These are phyloP conservation scores for Carassius auratus DNA, from an alignment of 2,113 vertebrate genomes.

Conservation along the genomic window DNA sequence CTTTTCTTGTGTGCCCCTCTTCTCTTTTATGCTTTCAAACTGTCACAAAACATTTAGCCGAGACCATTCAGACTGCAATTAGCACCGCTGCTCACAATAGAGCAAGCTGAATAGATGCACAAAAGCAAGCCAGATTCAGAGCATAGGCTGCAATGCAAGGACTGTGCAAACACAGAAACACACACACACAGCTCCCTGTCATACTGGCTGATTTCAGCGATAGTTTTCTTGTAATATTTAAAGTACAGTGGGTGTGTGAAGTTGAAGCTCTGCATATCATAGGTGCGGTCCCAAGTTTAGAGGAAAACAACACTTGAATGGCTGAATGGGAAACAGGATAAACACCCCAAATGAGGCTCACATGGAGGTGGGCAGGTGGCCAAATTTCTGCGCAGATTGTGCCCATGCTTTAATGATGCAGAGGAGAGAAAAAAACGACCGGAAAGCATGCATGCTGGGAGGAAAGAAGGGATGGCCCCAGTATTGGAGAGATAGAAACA, in stretches of 20 bases:
- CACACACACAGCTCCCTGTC: conserved; percentile 12
- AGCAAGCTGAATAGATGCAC: conserved; percentile 59
- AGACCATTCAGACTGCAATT: conserved; percentile 77
- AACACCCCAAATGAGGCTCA: conserved; percentile 45
- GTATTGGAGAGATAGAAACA: conserved; percentile 25
- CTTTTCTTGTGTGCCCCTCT: conserved; percentile 59
- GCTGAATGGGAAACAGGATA: conserved; percentile 47
- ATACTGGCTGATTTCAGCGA: not conserved
- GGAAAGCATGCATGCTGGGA: not conserved
- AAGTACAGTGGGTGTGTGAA: conserved; percentile 24
- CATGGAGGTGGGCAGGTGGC: conserved; percentile 58
- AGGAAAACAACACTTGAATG: conserved; percentile 42
- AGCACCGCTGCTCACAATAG: conserved; percentile 68
- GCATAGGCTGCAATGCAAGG: conserved; percentile 27
- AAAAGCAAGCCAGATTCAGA: conserved; percentile 53
- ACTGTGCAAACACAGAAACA: conserved; percentile 37
- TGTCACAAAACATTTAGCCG: conserved; percentile 79
- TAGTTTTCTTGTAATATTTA: conserved; percentile 1
- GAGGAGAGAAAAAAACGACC: not conserved
- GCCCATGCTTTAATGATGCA: conserved; percentile 19
- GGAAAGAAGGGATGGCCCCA: not conserved
- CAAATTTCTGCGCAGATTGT: conserved; percentile 69
- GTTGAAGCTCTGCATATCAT: conserved; percentile 27
- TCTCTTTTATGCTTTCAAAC: conserved; percentile 71
- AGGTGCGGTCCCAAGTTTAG: not conserved